Evolutionary conservation across 2,888 invertebrate genomes (phyloP), one percentile per base, ranked within the genome.

Genomic region (Alloscopus bannaensis): DNA sequence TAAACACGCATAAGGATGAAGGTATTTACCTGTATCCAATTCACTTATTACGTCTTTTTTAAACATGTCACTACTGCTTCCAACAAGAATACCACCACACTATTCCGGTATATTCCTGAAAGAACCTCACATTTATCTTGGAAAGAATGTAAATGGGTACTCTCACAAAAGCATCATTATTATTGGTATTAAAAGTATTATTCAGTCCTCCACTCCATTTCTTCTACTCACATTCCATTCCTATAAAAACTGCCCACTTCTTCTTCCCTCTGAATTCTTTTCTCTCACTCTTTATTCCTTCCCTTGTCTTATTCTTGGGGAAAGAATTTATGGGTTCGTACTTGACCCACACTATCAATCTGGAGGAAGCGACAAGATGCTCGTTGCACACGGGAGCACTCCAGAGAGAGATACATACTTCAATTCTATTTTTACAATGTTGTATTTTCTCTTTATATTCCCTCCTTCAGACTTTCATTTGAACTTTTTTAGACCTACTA

Each of bases 171-270:
- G 59, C 59, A 78, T 78, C 78, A 71, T 78, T 70, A n/a, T n/a
- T n/a, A 78, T 78, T 65, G 78, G 64, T 65, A 70, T 78, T 78
- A 78, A 66, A 65, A 71, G 70, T 60, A 71, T 78, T 78, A 78
- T 65, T 64, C 45, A 57, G 26, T 62, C n/a, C n/a, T 73, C 45
- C 50, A 36, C 65, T 52, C 64, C 59, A 42, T 64, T 72, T 45
- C 40, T 55, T 26, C 29, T 65, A 42, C 45, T 22, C 45, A 22
- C 45, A 45, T 45, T 59, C 3, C 59, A 59, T 66, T 62, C n/a
- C n/a, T 47, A 26, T 22, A 50, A 42, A 59, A 36, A 59, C n/a
- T 45, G 16, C 29, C 18, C 42, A 36, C 24, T 3, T 47, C 47
- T 65, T 50, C n/a, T 31, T n/a, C 26, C 13, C 47, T 45, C n/a